These are phyloP conservation scores for Mythimna pallens DNA, from an alignment of 2,888 invertebrate species.

Conservation along the genomic window DNA sequence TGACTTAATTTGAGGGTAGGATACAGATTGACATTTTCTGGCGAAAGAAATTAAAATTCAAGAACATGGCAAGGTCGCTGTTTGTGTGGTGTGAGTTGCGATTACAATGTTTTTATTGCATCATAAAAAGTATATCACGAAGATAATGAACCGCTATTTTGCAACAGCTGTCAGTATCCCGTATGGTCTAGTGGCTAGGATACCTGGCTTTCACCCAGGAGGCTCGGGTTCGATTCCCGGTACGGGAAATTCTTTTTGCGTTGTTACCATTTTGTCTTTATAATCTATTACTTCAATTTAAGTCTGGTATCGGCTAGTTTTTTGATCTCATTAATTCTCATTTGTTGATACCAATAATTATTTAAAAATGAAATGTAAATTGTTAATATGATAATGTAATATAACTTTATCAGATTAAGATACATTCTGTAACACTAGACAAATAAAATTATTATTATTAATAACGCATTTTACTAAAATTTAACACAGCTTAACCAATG, in stretches of 20 bases:
- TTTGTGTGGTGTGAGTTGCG: neutral
- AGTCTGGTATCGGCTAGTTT: no score
- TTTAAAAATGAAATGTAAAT: no score
- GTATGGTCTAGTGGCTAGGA: constrained; percentile 92
- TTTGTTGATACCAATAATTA: no score
- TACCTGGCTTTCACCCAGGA: constrained; percentile 94
- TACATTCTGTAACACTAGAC: no score
- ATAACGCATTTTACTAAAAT: no score
- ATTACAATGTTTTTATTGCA: neutral
- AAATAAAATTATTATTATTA: no score
- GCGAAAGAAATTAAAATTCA: neutral
- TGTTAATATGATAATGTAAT: no score
- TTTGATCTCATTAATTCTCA: no score
- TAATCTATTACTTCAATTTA: neutral
- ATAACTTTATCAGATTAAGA: no score
- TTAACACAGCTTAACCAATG: no score
- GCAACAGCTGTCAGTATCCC: rapidly evolving
- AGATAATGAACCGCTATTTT: constrained; percentile 11
- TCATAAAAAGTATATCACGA: neutral
- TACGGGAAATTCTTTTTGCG: constrained; percentile 44
- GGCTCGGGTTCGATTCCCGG: constrained; percentile 94
- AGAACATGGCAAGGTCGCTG: neutral
- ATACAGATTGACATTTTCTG: no score
- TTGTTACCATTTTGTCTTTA: neutral
- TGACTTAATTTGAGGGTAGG: no score